Base-by-base conservation (phyloP, 2,888 invertebrate genomes). In the Cactoblastis cactorum region DNA sequence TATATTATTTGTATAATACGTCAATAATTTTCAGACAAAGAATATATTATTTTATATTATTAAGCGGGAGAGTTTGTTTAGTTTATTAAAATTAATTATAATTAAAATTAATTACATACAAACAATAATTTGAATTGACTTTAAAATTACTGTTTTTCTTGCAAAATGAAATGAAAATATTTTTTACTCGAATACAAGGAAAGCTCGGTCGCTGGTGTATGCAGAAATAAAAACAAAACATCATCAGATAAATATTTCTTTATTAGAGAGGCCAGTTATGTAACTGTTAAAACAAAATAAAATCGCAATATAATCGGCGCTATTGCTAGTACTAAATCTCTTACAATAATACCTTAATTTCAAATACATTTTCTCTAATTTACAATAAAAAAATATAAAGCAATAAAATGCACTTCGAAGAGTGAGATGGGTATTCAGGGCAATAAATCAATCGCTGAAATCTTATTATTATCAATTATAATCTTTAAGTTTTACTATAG, bases 261-360 rank as follows among this genome's bases (percentile, higher is more conserved):
- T 84, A 84, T 81, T 84, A 84, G 85, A 85, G 85, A 87, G 84
- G 86, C 85, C 85, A 81, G 81, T 80, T 80, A 75, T 70, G 61
- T 73, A 81, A 78, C 75, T 76, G 72, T 72, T 74, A 69, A 43
- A 67, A 67, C 74, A 69, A 71, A 75, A 77, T 75, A 70, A 70
- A 74, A 73, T 63, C 57, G 76, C 75, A 80, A 81, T 63, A 69
- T 59, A 75, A 71, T 71, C 71, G 78, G 76, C 77, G 69, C 66
- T 67, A 64, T 67, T 62, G 62, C 63, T 65, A 67, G 74, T 62
- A 63, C 61, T 65, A 67, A 66, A 78, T 78, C 69, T 76, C 79
- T 81, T 82, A 82, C 52, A 63, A 57, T 67, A n/a, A 75, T 66
- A 74, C 63, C 80, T 79, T 78, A 82, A 62, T 68, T 78, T 76